phyloP scores from a whole-genome alignment of 1,140 invertebrate genomes.

The Drosophila teissieri region DNA sequence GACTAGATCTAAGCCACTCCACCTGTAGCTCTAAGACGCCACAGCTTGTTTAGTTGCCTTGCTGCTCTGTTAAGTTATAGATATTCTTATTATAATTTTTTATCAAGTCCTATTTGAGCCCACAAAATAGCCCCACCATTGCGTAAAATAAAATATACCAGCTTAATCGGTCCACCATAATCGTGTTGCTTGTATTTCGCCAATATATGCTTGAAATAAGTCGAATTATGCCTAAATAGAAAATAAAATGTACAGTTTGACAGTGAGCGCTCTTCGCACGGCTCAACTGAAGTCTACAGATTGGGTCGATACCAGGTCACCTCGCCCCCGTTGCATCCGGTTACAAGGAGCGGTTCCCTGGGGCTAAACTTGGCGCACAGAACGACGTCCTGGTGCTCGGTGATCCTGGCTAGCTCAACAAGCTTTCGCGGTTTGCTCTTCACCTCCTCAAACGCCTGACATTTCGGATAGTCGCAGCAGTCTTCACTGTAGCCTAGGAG shows the following conservation, averaged over 20 bases:
- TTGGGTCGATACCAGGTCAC: constrained; percentile 95
- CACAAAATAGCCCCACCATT: constrained; percentile 3
- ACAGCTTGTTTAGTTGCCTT: constrained; percentile 18
- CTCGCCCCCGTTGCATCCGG: constrained; percentile 94
- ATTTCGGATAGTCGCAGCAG: constrained; percentile 91
- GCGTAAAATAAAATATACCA: constrained; percentile 46
- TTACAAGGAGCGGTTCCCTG: constrained; percentile 92
- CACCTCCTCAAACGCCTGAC: constrained; percentile 84
- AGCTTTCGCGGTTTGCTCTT: constrained; percentile 82
- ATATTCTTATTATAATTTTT: constrained; percentile 64
- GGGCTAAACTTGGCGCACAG: constrained; percentile 96
- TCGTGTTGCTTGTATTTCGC: constrained; percentile 31
- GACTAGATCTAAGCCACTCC: not conserved
- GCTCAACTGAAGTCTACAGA: constrained; percentile 46
- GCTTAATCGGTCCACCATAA: constrained; percentile 55
- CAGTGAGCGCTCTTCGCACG: not conserved
- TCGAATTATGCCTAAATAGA: constrained; percentile 29
- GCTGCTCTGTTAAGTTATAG: constrained; percentile 58
- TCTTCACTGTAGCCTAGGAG: constrained; percentile 91
- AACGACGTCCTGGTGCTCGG: constrained; percentile 93
- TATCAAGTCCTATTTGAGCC: constrained; percentile 43
- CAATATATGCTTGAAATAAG: constrained; percentile 17
- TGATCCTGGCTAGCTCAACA: constrained; percentile 88
- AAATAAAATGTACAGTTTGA: constrained; percentile 35
- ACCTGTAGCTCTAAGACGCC: constrained; percentile 17